phyloP scores from a whole-genome alignment of 2,797 vertebrate species.

The Aphelocoma californica region DNA sequence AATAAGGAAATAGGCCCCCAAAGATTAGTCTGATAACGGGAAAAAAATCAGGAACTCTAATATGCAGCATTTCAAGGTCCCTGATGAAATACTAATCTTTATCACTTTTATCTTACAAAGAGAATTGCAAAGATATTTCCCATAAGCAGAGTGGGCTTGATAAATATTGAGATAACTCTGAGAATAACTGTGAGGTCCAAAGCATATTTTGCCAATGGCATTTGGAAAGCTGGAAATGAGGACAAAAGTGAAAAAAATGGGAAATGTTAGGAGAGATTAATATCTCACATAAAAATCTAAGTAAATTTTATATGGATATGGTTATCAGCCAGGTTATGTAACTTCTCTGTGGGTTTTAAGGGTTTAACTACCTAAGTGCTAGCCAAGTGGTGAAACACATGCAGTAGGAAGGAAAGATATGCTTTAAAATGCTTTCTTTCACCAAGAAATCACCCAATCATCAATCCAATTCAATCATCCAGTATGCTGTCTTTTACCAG shows the following conservation, averaged over 20 bases:
- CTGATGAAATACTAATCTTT: neutral
- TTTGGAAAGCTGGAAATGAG: neutral
- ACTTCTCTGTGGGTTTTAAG: neutral
- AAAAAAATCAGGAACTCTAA: conserved; percentile 17
- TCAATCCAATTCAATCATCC: neutral
- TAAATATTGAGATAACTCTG: neutral
- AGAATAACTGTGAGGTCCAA: neutral
- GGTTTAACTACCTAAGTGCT: neutral
- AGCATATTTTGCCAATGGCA: neutral
- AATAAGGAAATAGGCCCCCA: neutral
- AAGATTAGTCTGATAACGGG: neutral
- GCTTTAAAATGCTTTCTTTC: neutral
- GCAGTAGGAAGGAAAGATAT: neutral
- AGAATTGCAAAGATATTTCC: neutral
- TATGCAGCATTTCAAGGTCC: neutral
- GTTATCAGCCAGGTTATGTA: neutral
- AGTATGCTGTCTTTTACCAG: neutral
- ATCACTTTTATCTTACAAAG: neutral
- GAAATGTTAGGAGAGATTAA: neutral
- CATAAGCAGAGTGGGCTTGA: neutral
- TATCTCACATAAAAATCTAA: neutral
- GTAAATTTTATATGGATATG: neutral
- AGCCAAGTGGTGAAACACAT: neutral
- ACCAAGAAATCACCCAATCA: neutral
- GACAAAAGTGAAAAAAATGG: neutral